Evolutionary conservation across 2,113 vertebrate species (phyloP), one percentile per base, ranked within the genome.

Genomic region (Platichthys flesus): DNA sequence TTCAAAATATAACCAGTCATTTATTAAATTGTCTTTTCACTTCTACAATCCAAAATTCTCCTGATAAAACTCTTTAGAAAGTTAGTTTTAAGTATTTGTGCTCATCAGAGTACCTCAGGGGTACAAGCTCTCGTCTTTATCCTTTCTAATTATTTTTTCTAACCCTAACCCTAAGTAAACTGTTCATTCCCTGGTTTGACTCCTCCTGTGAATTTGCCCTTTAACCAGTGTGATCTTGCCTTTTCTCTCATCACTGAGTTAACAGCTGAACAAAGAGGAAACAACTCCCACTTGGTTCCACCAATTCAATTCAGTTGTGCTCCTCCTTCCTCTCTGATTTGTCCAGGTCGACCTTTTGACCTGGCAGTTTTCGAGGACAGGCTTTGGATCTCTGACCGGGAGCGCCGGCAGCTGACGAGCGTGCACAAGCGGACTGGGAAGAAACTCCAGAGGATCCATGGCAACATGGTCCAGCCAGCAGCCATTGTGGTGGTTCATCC

Each of bases 341-440:
- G 90, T 92, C 6, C 78, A 97, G 97, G 95, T 23, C 93, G 79
- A 45, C 97, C 97, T 0, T 98, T 98, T 83, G 92, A 91, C 69
- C 82, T 98, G 2, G 93, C 88, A 0, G 96, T 98, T 66, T 99
- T 99, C 90, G 96, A 96, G 81, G 96, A 98, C 87, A 79, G 93
- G 6, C 68, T 98, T 66, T 99, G 97, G 97, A 78, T 98, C 74
- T 95, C 96, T 63, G 96, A 97, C 47, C 95, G 93, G 95, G 88
- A 94, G 66, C 85, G 76, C 59, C 93, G 93, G 21, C 94, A 94
- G 16, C 82, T 99, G 52, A 90, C 92, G 84, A 95, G 94, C 42
- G 72, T 97, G 59, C 91, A 97, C 92, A 98, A 97, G 94, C 93
- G 93, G 83, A 96, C 92, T 2, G 95, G 96, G 71, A 88, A 85